These are phyloP conservation scores for Characodon lateralis DNA, from an alignment of 2,797 vertebrate genomes.

Conservation along the genomic window DNA sequence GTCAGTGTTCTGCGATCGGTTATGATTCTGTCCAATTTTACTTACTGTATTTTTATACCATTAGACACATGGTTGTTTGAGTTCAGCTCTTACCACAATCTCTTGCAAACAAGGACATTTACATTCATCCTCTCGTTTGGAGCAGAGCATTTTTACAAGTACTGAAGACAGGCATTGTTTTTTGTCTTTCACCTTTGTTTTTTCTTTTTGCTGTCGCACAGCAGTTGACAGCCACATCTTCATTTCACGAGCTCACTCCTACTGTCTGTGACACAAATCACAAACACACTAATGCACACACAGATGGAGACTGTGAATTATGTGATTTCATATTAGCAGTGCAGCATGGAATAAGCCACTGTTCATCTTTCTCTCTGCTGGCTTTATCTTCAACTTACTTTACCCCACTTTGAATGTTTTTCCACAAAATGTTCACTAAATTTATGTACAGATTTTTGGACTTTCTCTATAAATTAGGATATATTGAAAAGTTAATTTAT, in stretches of 20 bases:
- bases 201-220: neutral
- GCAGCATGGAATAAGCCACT: slow-evolving; percentile 6
- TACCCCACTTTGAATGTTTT: neutral
- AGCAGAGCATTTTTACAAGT: neutral
- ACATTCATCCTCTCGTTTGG: neutral
- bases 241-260: neutral
- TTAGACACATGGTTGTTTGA: neutral
- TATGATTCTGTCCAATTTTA: slow-evolving; percentile 22
- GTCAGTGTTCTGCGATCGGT: slow-evolving; percentile 13
- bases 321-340: slow-evolving; percentile 34
- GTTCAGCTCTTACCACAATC: neutral
- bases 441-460: neutral
- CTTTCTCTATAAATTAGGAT: neutral
- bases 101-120: neutral
- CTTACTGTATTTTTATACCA: slow-evolving; percentile 3
- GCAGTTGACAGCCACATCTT: slow-evolving; percentile 11
- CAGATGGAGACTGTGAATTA: slow-evolving; percentile 39
- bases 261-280: neutral
- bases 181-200: neutral
- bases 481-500: neutral
- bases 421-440: neutral
- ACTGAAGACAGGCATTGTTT: neutral
- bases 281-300: slow-evolving; percentile 23
- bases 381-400: neutral
- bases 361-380: neutral